A percentile compares a stretch with the other conserved stretches of the same genome.
These are phyloP conservation scores for Premnoplex brunnescens DNA, from an alignment of 2,797 vertebrate genomes.

Conservation along the genomic window DNA sequence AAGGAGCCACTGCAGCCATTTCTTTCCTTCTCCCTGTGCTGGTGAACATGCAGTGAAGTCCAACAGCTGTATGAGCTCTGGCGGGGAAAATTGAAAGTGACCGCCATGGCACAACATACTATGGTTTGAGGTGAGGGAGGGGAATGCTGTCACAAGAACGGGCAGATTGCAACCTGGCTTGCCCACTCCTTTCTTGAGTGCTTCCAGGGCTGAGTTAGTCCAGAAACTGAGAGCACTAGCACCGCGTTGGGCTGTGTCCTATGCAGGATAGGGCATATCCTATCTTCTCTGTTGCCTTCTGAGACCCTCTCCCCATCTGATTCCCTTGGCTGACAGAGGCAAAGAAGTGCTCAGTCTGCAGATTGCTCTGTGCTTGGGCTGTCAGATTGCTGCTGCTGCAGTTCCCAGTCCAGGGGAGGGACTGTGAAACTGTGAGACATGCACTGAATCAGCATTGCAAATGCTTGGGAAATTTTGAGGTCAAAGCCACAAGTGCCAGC, in stretches of 20 bases:
- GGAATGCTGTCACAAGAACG: background rate
- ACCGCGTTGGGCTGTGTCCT: background rate
- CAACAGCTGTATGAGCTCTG: background rate
- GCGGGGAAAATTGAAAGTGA: background rate
- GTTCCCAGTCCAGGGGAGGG: background rate
- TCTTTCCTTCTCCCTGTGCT: background rate
- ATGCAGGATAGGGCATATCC: background rate
- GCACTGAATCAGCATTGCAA: conserved; percentile 2
- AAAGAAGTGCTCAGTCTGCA: background rate
- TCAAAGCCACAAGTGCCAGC: background rate
- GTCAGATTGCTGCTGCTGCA: background rate
- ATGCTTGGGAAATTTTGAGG: background rate
- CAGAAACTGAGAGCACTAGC: background rate
- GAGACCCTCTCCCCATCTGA: background rate
- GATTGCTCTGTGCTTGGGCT: background rate
- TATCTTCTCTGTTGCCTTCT: background rate
- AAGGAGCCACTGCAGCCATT: background rate
- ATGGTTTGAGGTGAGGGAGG: background rate
- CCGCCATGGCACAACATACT: rapidly evolving
- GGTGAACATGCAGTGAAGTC: background rate
- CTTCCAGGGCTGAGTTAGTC: background rate
- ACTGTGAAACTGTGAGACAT: background rate
- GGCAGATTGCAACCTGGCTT: background rate
- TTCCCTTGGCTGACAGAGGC: background rate
- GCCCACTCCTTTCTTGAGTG: background rate